phyloP scores from a whole-genome alignment of 2,888 invertebrate species.

The Bugula neritina region DNA sequence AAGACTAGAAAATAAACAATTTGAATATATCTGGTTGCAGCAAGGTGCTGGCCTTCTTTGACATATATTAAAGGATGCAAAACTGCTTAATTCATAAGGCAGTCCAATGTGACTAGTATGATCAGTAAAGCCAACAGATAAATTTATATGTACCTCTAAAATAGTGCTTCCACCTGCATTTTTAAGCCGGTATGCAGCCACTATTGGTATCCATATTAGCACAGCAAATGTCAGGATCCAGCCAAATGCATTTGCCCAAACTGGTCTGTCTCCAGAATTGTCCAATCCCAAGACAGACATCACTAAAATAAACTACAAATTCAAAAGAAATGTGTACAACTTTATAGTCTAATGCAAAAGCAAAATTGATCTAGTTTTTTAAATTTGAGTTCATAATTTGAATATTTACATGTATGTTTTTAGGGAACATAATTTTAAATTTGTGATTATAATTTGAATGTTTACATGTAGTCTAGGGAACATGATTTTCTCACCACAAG shows the following conservation, averaged over 20 bases:
- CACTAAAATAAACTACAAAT: conserved; percentile 66
- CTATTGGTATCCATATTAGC: conserved; percentile 60
- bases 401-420: neutral
- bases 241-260: conserved; percentile 72
- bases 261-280: conserved; percentile 68
- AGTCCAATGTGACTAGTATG: too few relatives aligned
- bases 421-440: neutral
- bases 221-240: conserved; percentile 72
- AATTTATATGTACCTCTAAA: neutral
- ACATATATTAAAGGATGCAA: too few relatives aligned
- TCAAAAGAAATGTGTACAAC: too few relatives aligned
- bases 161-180: conserved; percentile 4
- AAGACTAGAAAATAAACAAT: too few relatives aligned
- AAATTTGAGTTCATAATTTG: too few relatives aligned
- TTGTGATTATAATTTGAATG: neutral
- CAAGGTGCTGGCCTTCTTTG: too few relatives aligned
- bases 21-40: too few relatives aligned
- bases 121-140: neutral
- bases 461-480: neutral
- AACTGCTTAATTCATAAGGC: too few relatives aligned
- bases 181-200: neutral
- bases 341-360: too few relatives aligned
- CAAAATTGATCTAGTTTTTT: too few relatives aligned
- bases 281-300: conserved; percentile 76
- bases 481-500: neutral